Conservation (phyloP, 2,888 invertebrate genomes). For the Apeira syringaria region DNA sequence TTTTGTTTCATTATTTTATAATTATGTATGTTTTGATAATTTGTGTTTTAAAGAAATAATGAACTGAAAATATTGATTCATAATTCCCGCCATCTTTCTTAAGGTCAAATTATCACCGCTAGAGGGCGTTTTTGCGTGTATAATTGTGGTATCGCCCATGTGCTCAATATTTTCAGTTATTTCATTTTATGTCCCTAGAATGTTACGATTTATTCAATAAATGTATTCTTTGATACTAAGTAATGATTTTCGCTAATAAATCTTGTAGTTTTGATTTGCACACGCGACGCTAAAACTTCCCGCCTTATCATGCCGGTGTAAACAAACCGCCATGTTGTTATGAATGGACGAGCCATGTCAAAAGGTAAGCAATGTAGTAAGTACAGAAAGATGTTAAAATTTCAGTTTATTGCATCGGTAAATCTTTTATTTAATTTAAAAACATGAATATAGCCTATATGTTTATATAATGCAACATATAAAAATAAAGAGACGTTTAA, state of each 20-base stretch:
- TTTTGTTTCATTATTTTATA: not conserved
- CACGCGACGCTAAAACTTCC: constrained; percentile 61
- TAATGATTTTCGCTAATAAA: constrained; percentile 45
- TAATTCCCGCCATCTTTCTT: constrained; percentile 48
- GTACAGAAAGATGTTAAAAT: no score
- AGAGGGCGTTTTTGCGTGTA: constrained; percentile 57
- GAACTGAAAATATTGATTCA: not conserved
- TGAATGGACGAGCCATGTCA: constrained; percentile 51
- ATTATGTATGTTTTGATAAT: no score
- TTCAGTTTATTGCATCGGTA: no score
- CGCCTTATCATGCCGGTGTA: constrained; percentile 83
- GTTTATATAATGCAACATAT: not conserved
- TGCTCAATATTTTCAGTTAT: constrained; percentile 50
- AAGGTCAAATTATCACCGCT: constrained; percentile 30
- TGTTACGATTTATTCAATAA: constrained; percentile 56
- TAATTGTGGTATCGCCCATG: constrained; percentile 69
- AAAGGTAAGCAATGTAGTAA: constrained; percentile 50
- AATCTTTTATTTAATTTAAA: constrained; percentile 18
- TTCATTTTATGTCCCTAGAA: constrained; percentile 36
- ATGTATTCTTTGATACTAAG: constrained; percentile 46
- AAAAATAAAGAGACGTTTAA: constrained; percentile 8
- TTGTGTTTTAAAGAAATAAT: no score
- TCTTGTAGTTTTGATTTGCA: constrained; percentile 36
- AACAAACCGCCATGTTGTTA: constrained; percentile 83
- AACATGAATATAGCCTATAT: no score